phyloP scores from a whole-genome alignment of 2,888 invertebrate genomes.

The Tricholauxania praeusta region DNA sequence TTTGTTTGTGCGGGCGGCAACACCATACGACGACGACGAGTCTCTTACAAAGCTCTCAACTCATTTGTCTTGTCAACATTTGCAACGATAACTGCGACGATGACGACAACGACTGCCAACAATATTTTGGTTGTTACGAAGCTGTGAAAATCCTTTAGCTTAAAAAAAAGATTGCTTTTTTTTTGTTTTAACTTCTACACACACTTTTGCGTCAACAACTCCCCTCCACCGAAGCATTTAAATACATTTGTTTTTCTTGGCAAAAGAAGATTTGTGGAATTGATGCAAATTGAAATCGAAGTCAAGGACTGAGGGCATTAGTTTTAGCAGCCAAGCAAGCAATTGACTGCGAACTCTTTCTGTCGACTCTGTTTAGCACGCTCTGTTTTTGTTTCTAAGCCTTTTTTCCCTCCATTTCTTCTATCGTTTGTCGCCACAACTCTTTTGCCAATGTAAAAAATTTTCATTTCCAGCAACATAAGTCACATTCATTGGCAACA shows the following conservation, averaged over 20 bases:
- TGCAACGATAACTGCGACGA: too few species aligned
- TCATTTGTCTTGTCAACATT: too few species aligned
- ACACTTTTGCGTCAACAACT: too few species aligned
- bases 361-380: not conserved
- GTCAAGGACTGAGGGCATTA: conserved; percentile 16
- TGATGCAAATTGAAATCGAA: conserved; percentile 32
- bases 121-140: too few species aligned
- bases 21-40: too few species aligned
- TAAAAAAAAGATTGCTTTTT: too few species aligned
- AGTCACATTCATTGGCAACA: conserved; percentile 27
- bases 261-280: conserved; percentile 30
- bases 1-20: too few species aligned
- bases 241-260: conserved; percentile 6
- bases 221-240: too few species aligned
- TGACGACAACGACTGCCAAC: too few species aligned
- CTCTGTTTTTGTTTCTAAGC: not conserved
- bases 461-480: conserved; percentile 28
- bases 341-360: not conserved
- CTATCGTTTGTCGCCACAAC: not conserved
- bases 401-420: not conserved
- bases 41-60: too few species aligned
- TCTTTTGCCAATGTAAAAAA: conserved; percentile 26
- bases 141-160: too few species aligned
- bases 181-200: too few species aligned
- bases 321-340: not conserved